Evolutionary conservation across 2,888 invertebrate species (phyloP), one percentile per base, ranked within the genome.

Genomic region (Ephialtes manifestator): DNA sequence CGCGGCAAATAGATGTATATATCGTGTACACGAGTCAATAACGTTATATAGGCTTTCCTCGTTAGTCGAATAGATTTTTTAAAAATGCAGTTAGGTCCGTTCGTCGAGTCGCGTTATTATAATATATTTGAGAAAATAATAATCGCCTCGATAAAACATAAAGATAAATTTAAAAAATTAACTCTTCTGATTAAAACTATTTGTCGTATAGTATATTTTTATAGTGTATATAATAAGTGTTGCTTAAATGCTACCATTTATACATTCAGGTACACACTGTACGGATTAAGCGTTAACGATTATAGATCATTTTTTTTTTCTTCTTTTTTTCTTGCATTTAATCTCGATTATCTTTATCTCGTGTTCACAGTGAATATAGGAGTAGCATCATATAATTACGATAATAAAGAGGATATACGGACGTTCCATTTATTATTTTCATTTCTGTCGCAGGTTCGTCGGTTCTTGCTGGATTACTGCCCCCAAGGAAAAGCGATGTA

Each of bases 231-330:
- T 48, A 81, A 77, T 67, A 75, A 70, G 71, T 81, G 35, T 85
- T 60, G 78, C 85, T 83, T 83, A 81, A 55, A 79, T 55, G 60
- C 78, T 86, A 86, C 85, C 85, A 84, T 85, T 86, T 87, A 87
- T 85, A 87, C 87, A 87, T 87, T 87, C 87, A 87, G 87, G 87
- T 87, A 87, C 87, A 87, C 85, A 86, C 81, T 84, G 85, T 87
- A 87, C 86, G 85, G 76, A 85, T 86, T 79, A 86, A 85, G 85
- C 85, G 82, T 85, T 85, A 82, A 86, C 84, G 86, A 81, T 86
- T 84, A 75, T 77, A 77, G 55, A 51, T 65, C 63, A 58, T 77
- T 75, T 55, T 53, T 31, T 60, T 11, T 60, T 74, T 10, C 2
- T 65, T 20, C 55, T 51, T 63, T 31, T 20, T 20, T 11, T 51